Evolutionary conservation across 2,888 invertebrate genomes (phyloP).

Genomic region (Drosophila borealis): DNA sequence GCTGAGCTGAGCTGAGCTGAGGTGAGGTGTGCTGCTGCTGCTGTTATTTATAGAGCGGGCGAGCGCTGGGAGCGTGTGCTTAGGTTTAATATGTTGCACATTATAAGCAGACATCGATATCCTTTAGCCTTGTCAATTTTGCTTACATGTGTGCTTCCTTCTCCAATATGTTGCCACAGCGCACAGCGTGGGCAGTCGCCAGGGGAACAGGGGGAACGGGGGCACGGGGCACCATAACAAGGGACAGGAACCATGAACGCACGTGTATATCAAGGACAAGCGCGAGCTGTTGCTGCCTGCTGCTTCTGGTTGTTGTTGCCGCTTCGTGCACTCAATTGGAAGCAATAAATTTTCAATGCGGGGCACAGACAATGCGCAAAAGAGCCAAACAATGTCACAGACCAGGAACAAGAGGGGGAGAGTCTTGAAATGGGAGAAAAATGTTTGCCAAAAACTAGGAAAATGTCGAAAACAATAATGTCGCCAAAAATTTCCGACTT

Average conservation of each 20-base stretch:
- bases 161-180: constrained; percentile 72
- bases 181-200: neutral
- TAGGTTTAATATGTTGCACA: constrained; percentile 83
- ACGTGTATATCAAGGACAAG: constrained; percentile 78
- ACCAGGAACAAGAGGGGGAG: constrained; percentile 26
- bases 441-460: constrained; percentile 70
- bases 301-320: constrained; percentile 43
- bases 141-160: constrained; percentile 81
- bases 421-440: constrained; percentile 17
- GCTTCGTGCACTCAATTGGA: constrained; percentile 81
- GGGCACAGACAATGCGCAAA: constrained; percentile 51
- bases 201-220: constrained; percentile 4
- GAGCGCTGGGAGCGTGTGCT: constrained; percentile 70
- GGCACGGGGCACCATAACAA: constrained; percentile 6
- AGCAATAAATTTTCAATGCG: constrained; percentile 82
- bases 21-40: constrained; percentile 47
- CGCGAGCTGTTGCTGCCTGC: constrained; percentile 61
- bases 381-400: constrained; percentile 7
- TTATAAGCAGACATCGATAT: constrained; percentile 83
- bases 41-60: constrained; percentile 76
- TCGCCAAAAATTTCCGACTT: constrained; percentile 81
- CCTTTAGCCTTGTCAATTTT: constrained; percentile 83
- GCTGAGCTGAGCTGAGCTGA: neutral
- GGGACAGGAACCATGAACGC: constrained; percentile 56
- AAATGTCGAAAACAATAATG: constrained; percentile 81